These are phyloP conservation scores for Schlechtendalia chinensis DNA, from an alignment of 1,140 invertebrate genomes.

Conservation along the genomic window DNA sequence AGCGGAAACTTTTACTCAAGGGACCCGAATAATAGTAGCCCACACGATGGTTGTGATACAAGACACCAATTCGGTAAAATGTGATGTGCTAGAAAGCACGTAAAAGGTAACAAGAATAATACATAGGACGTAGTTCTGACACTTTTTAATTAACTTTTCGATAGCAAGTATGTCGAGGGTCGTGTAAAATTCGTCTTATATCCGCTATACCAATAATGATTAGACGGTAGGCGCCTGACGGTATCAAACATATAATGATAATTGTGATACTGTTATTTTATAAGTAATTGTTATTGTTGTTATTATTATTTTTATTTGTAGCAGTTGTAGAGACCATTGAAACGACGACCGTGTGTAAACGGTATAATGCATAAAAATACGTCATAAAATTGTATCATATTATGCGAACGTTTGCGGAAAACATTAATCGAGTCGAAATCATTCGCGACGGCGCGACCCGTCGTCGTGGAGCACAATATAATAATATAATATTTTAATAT, in stretches of 20 bases:
- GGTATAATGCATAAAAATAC: too few relatives aligned
- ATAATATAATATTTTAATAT: background rate
- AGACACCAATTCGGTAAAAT: slow-evolving; percentile 14
- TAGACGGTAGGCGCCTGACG: too few relatives aligned
- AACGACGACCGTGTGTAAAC: too few relatives aligned
- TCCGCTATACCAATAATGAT: background rate
- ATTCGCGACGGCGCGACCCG: background rate
- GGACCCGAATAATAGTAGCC: slow-evolving; percentile 11
- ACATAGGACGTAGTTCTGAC: background rate
- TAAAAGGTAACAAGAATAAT: slow-evolving; percentile 17
- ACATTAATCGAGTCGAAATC: background rate
- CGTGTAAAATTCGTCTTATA: background rate
- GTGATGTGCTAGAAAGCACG: slow-evolving; percentile 7
- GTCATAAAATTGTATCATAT: too few relatives aligned
- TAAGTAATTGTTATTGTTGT: too few relatives aligned
- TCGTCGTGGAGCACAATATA: too few relatives aligned
- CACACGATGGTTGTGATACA: background rate
- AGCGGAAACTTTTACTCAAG: slow-evolving; percentile 19
- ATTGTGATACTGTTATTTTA: too few relatives aligned
- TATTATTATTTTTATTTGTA: too few relatives aligned
- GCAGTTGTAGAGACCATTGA: too few relatives aligned
- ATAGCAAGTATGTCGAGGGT: background rate
- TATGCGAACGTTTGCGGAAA: background rate
- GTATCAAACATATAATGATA: too few relatives aligned
- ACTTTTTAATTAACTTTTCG: slow-evolving; percentile 32